phyloP scores from a whole-genome alignment of 2,797 vertebrate genomes.

The Caiman crocodilus region DNA sequence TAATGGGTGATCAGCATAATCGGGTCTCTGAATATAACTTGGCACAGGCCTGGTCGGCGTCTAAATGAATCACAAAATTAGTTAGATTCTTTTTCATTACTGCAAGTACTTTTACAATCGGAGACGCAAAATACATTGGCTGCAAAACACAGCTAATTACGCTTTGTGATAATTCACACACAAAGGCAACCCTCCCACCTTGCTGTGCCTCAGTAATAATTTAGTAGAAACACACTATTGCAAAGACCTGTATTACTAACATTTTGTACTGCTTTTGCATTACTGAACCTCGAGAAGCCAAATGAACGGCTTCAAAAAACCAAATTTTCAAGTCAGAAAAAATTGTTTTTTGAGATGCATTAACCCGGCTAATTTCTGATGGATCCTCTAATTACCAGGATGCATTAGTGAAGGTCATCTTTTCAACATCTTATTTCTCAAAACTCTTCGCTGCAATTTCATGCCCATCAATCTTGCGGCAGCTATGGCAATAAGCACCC shows the following conservation, averaged over 20 bases:
- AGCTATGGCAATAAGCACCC: neutral
- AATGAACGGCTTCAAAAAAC: neutral
- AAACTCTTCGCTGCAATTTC: neutral
- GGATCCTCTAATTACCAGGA: neutral
- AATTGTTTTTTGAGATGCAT: neutral
- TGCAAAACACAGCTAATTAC: neutral
- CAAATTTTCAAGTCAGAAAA: neutral
- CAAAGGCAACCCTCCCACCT: neutral
- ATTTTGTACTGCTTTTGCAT: neutral
- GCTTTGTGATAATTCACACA: neutral
- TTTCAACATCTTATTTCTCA: neutral
- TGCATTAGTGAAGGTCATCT: neutral
- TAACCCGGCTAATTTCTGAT: neutral
- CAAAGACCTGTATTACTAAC: neutral
- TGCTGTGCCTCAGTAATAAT: neutral
- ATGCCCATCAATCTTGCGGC: neutral
- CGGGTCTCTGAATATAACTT: constrained; percentile 95
- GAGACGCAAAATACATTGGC: neutral
- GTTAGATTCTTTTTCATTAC: constrained; percentile 14
- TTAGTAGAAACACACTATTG: neutral
- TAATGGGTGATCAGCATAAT: constrained; percentile 98
- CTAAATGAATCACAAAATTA: constrained; percentile 79
- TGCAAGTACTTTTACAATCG: neutral
- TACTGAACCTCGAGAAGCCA: neutral
- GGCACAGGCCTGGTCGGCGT: constrained; percentile 94